Base-by-base conservation (phyloP, 2,797 vertebrate species). In the Holocentrus rufus region DNA sequence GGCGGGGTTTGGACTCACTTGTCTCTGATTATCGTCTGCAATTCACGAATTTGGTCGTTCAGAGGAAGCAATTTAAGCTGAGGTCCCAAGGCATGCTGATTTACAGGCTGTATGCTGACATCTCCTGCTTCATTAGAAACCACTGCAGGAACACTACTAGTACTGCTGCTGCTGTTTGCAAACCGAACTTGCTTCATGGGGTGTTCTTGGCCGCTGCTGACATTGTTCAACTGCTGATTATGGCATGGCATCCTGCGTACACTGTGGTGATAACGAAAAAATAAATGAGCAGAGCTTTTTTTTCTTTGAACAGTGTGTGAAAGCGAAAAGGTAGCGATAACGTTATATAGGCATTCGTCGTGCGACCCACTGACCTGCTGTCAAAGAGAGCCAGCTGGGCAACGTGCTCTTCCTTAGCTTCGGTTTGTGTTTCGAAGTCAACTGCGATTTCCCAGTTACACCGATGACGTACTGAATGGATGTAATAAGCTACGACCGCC, bases 1-100 rank as follows among this genome's bases (percentile, higher is more conserved):
- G 4, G 25, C 25, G n/a, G 49, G 72, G n/a, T 0, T 2, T 9
- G 61, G 31, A 89, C 95, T 96, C 88, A 96, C 96, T 95, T 97
- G 93, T 98, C 96, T 85, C 96, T 93, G 90, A 98, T 97, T 92
- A 97, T 97, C 20, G 96, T 97, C 92, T 98, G 96, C 66, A 97
- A 91, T 82, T 98, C 96, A 39, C 96, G 94, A 86, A 98, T 96
- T 93, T 97, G 96, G 85, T 97, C 96, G 74, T 96, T 98, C 88
- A 97, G 94, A 39, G 95, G 95, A 18, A 97, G 94, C 79, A 97
- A 92, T 72, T 97, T 97, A 47, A 97, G 93, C 88, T 95, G 95
- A 7, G 94, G 86, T 77, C 94, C 95, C 34, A 94, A 88, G 70
- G 86, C 76, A 2, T 89, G 87, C n/a, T 79, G 89, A 80, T 52